These are phyloP conservation scores for Atherinosoma microstoma DNA, from an alignment of 2,797 vertebrate species.

Conservation along the genomic window DNA sequence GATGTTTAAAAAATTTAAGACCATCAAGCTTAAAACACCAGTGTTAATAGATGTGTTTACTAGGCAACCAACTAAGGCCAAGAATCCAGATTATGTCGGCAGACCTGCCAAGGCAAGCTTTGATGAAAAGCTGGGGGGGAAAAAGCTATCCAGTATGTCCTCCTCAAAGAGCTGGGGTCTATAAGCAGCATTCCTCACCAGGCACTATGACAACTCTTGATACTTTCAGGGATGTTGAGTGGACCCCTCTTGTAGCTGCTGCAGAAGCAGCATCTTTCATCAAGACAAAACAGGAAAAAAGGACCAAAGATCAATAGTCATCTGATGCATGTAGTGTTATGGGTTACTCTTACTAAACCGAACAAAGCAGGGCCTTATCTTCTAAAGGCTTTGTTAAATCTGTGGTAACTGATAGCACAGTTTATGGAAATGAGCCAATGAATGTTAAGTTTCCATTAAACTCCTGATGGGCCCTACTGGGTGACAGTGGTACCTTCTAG, in stretches of 20 bases:
- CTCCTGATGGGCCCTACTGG: neutral
- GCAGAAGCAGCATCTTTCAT: constrained; percentile 48
- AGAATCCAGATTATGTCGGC: constrained; percentile 75
- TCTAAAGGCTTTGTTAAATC: neutral
- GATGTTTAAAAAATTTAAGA: constrained; percentile 31
- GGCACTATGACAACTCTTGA: constrained; percentile 76
- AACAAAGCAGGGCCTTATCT: neutral
- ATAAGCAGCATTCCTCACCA: constrained; percentile 76
- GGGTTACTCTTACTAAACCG: neutral
- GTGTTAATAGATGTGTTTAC: constrained; percentile 54
- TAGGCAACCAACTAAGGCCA: constrained; percentile 68
- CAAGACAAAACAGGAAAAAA: constrained; percentile 32
- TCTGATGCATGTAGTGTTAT: neutral
- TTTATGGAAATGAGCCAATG: neutral
- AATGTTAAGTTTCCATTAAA: neutral
- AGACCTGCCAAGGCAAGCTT: constrained; percentile 71
- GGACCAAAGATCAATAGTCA: constrained; percentile 20
- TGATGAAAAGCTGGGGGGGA: constrained; percentile 68
- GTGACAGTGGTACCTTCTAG: neutral
- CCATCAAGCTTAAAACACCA: constrained; percentile 29
- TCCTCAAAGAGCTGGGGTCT: constrained; percentile 72
- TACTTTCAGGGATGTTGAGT: constrained; percentile 57
- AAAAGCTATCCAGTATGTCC: constrained; percentile 67
- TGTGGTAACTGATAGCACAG: neutral
- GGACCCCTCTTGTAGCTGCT: constrained; percentile 21